Conservation (phyloP, 92 coral and sea anemone species). For the Zoanthus gigantus region DNA sequence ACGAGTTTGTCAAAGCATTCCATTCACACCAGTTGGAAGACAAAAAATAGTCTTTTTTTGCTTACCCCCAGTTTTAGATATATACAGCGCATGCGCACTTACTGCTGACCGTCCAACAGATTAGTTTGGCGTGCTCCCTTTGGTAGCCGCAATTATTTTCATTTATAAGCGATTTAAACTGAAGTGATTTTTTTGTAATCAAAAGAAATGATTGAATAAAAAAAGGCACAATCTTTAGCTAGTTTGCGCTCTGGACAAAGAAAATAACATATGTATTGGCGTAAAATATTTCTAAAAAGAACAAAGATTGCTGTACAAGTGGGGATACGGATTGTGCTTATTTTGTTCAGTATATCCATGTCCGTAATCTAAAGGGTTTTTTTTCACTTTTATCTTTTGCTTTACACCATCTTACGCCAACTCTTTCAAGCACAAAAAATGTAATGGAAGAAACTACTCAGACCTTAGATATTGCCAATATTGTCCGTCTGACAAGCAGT, state of each 20-base stretch:
- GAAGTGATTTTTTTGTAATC: no score
- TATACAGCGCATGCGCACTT: no score
- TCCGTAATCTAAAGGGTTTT: constrained; percentile 19
- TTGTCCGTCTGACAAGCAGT: constrained; percentile 33
- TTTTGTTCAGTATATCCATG: constrained; percentile 32
- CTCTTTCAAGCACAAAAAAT: constrained; percentile 29
- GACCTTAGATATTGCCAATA: constrained; percentile 24
- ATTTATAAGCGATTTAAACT: no score
- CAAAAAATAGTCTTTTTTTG: no score
- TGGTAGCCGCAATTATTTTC: no score
- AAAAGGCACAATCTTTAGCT: constrained; percentile 31
- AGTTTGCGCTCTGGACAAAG: constrained; percentile 22
- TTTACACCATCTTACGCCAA: constrained; percentile 22
- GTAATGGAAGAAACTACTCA: constrained; percentile 22
- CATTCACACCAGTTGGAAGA: no score
- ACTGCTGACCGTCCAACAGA: no score
- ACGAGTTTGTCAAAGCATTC: no score
- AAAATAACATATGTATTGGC: constrained; percentile 21
- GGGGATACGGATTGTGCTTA: constrained; percentile 32
- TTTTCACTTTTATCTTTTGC: constrained; percentile 39
- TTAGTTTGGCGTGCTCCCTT: no score
- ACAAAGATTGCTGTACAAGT: constrained; percentile 32
- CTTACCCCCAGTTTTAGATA: no score
- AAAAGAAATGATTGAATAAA: constrained; percentile 24
- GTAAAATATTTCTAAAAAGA: constrained; percentile 9